Percentiles rank a stretch among this genome's conserved stretches.
Evolutionary conservation across 1,140 invertebrate species (phyloP).

Genomic region (Drosophila subobscura): DNA sequence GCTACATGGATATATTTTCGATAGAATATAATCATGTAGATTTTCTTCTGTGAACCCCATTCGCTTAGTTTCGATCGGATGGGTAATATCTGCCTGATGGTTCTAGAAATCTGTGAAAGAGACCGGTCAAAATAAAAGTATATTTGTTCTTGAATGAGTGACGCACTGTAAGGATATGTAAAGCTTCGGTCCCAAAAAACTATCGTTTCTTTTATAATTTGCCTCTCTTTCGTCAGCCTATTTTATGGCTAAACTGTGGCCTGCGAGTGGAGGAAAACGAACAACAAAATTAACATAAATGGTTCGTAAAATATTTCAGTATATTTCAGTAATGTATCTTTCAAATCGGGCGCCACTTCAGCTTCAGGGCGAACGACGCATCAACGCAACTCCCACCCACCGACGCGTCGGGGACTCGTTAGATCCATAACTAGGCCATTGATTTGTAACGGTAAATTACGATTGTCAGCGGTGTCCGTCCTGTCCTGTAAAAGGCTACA

Average conservation of each 20-base stretch:
- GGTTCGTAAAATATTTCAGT: conserved; percentile 63
- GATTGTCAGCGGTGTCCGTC: conserved; percentile 57
- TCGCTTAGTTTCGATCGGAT: no score
- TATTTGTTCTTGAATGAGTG: no score
- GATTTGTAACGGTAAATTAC: conserved; percentile 78
- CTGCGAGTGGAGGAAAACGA: not conserved
- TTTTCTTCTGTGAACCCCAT: no score
- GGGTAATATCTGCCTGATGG: not conserved
- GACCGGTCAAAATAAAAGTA: no score
- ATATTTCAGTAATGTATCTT: conserved; percentile 21
- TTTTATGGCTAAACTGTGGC: conserved; percentile 60
- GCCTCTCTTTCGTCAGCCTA: not conserved
- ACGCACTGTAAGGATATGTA: no score
- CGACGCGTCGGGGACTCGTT: conserved; percentile 8
- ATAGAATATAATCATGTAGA: no score
- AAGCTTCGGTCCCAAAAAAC: no score
- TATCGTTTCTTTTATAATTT: conserved; percentile 24
- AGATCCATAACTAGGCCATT: conserved; percentile 66
- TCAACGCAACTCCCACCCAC: conserved; percentile 43
- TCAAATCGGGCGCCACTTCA: conserved; percentile 7
- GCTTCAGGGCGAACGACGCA: conserved; percentile 19
- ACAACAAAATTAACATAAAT: conserved; percentile 71
- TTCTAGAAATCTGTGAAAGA: no score
- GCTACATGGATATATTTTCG: no score
- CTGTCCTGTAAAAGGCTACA: not conserved